Evolutionary conservation across 2,888 invertebrate genomes (phyloP), one percentile per base, ranked within the genome.

Genomic region (Carcina quercana): DNA sequence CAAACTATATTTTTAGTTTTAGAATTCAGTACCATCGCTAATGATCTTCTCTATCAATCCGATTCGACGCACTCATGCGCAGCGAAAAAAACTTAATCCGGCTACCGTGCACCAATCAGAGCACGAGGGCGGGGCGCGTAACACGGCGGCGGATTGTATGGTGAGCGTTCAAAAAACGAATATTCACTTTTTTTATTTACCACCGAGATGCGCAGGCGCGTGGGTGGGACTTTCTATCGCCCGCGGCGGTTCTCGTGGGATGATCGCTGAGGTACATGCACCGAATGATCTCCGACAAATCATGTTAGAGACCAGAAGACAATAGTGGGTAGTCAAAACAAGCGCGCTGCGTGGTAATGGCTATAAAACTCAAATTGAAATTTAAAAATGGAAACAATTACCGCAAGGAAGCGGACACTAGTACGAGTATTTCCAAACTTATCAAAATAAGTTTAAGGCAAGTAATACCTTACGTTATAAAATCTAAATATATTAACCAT

Each of bases 221-320:
- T 80, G 76, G 80, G 83, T 70, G 79, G 74, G 70, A 79, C 80
- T 80, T 79, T 82, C 82, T 80, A 76, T 61, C 52, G 69, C 79
- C 66, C 50, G 62, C 59, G 66, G 76, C 64, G 51, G 50, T 59
- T 66, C 65, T 71, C 73, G 74, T 78, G 71, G 75, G 76, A 63
- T 52, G 63, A 30, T 15, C 15, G 25, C 24, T 21, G 11, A 21
- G 25, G 24, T 33, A 17, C 15, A 38, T 25, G 26, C 14, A 32
- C 30, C 24, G 35, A 29, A 25, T 29, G 30, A 34, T 29, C 34
- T 27, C 20, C 27, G 17, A 33, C 30, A 32, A 34, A 25, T 25
- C 25, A 14, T 27, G 17, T 24, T 24, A 35, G 20, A 31, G 11
- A 24, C 1, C 5, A 22, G 12, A 22, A 3, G 5, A 17, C 15